phyloP scores from a whole-genome alignment of 2,797 vertebrate species.

The Enteromius mattozi region DNA sequence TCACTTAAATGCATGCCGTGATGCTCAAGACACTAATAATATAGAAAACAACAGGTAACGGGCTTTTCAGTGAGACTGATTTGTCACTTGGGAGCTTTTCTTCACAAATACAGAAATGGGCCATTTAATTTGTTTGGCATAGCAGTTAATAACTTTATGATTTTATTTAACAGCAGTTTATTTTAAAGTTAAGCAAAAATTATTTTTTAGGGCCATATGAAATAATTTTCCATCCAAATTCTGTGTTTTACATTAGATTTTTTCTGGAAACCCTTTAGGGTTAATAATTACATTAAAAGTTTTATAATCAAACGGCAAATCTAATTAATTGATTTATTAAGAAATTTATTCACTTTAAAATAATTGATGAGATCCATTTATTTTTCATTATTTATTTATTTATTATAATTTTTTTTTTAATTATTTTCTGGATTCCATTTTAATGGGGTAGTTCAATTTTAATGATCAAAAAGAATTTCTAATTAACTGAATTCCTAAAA shows the following conservation, averaged over 20 bases:
- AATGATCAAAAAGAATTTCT: not conserved
- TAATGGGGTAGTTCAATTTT: not conserved
- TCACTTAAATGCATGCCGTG: slow-evolving; percentile 2
- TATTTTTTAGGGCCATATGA: no score
- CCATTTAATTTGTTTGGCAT: not conserved
- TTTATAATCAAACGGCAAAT: not conserved
- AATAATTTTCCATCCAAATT: no score
- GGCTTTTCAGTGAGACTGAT: not conserved
- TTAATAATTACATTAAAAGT: not conserved
- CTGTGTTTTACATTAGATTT: not conserved
- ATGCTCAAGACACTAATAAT: not conserved
- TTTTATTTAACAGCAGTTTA: not conserved
- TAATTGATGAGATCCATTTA: no score
- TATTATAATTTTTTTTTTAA: not conserved
- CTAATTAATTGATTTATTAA: not conserved
- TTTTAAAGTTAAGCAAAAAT: not conserved
- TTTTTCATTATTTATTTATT: no score
- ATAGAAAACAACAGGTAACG: not conserved
- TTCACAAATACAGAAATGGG: not conserved
- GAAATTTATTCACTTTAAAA: no score
- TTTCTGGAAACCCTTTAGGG: not conserved
- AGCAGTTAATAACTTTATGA: not conserved
- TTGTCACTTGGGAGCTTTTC: not conserved
- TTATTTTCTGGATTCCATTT: not conserved
- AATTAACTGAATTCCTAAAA: not conserved